These are phyloP conservation scores for Tetramorium simillimum DNA, from an alignment of 1,140 invertebrate genomes.

Conservation along the genomic window DNA sequence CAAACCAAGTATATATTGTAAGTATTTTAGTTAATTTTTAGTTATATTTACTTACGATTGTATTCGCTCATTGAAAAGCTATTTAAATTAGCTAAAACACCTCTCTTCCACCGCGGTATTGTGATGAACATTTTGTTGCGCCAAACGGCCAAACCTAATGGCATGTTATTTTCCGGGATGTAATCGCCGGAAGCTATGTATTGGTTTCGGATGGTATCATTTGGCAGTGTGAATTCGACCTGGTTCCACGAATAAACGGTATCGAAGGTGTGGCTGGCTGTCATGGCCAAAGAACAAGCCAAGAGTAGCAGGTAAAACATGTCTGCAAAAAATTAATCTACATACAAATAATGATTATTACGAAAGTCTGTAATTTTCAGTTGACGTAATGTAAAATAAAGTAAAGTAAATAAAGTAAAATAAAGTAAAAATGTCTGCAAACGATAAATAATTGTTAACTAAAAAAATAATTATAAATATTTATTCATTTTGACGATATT, in stretches of 20 bases:
- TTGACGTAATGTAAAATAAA: not conserved
- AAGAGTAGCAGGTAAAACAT: conserved; percentile 68
- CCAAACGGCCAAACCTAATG: conserved; percentile 90
- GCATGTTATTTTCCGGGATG: conserved; percentile 90
- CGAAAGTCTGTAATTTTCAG: not conserved
- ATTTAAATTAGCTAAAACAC: conserved; percentile 90
- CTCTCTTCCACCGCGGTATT: conserved; percentile 91
- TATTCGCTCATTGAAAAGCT: conserved; percentile 86
- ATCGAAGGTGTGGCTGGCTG: conserved; percentile 72
- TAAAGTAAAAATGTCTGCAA: not conserved
- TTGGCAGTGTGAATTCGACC: conserved; percentile 90
- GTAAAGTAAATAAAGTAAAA: not conserved
- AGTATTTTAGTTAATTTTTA: not conserved
- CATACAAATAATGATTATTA: not conserved
- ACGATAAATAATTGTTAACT: not conserved
- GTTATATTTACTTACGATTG: conserved; percentile 23
- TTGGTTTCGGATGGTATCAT: conserved; percentile 86
- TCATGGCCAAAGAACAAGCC: conserved; percentile 59
- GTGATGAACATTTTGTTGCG: conserved; percentile 92
- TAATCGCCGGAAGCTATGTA: conserved; percentile 88
- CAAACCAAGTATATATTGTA: not conserved
- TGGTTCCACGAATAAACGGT: conserved; percentile 89
- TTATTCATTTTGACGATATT: not conserved
- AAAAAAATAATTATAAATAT: not conserved
- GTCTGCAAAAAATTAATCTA: conserved; percentile 1